Evolutionary conservation across 1,140 invertebrate genomes (phyloP).

Genomic region (Leptinotarsa lineolata): DNA sequence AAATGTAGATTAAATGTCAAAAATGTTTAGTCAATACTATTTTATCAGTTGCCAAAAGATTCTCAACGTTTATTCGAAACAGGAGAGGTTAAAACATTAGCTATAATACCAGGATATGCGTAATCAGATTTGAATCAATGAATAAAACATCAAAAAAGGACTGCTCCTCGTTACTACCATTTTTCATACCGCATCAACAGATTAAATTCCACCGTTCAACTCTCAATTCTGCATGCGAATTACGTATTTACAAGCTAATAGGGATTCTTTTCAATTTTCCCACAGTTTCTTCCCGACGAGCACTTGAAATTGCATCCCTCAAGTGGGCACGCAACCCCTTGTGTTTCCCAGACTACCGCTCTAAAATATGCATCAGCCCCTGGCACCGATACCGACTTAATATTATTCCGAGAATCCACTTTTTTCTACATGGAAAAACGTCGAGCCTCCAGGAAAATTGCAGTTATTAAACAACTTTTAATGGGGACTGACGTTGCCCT

Average conservation of each 20-base stretch:
- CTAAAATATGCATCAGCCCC: slow-evolving; percentile 43
- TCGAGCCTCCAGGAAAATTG: neutral
- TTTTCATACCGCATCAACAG: neutral
- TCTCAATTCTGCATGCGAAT: slow-evolving; percentile 29
- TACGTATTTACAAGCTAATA: slow-evolving; percentile 43
- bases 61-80: too few relatives aligned
- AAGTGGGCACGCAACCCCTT: slow-evolving; percentile 40
- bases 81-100: too few relatives aligned
- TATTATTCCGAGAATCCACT: neutral
- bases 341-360: slow-evolving; percentile 26
- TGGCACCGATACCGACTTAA: slow-evolving; percentile 9
- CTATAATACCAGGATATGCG: too few relatives aligned
- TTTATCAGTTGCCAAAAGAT: too few relatives aligned
- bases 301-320: slow-evolving; percentile 43
- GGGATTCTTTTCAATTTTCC: slow-evolving; percentile 46
- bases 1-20: too few relatives aligned
- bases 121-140: too few relatives aligned
- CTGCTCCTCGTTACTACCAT: neutral
- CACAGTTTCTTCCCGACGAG: slow-evolving; percentile 42
- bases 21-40: too few relatives aligned
- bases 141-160: too few relatives aligned
- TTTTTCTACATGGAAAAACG: neutral
- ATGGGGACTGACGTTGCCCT: neutral
- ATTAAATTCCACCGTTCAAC: neutral
- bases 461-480: slow-evolving; percentile 20